These are phyloP conservation scores for Caenorhabditis sp. DNA, from an alignment of 2,888 invertebrate species.

Conservation along the genomic window DNA sequence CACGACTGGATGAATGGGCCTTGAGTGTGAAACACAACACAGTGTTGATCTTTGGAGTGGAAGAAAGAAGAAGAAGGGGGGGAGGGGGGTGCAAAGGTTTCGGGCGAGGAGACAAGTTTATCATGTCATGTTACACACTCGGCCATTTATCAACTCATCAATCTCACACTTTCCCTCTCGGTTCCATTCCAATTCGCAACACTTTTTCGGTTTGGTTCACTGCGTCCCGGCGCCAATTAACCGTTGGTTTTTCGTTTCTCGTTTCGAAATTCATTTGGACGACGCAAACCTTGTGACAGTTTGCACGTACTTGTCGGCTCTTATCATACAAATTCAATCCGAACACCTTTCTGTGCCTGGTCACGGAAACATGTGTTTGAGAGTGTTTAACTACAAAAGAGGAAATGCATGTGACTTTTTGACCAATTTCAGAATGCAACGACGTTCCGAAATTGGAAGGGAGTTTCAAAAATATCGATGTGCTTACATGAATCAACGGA, in stretches of 20 bases:
- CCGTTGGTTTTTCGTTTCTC: constrained; percentile 37
- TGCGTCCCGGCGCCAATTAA: not conserved
- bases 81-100: constrained; percentile 16
- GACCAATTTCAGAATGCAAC: too few species aligned
- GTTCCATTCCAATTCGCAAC: not conserved
- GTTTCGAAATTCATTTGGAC: too few species aligned
- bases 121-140: constrained; percentile 31
- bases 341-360: not conserved
- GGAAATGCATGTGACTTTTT: not conserved
- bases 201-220: not conserved
- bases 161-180: constrained; percentile 40
- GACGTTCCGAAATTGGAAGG: too few species aligned
- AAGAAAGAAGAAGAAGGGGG: constrained; percentile 1
- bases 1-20: constrained; percentile 1
- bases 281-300: constrained; percentile 24
- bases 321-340: not conserved
- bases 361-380: not conserved
- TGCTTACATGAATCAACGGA: too few species aligned
- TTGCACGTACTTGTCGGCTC: not conserved
- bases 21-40: not conserved
- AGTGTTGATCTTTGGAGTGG: constrained; percentile 28
- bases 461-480: too few species aligned
- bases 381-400: constrained; percentile 27
- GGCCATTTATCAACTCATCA: constrained; percentile 30
- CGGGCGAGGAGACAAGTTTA: constrained; percentile 32